Evolutionary conservation across 2,113 vertebrate genomes (phyloP).

Genomic region (Grammomys surdaster): DNA sequence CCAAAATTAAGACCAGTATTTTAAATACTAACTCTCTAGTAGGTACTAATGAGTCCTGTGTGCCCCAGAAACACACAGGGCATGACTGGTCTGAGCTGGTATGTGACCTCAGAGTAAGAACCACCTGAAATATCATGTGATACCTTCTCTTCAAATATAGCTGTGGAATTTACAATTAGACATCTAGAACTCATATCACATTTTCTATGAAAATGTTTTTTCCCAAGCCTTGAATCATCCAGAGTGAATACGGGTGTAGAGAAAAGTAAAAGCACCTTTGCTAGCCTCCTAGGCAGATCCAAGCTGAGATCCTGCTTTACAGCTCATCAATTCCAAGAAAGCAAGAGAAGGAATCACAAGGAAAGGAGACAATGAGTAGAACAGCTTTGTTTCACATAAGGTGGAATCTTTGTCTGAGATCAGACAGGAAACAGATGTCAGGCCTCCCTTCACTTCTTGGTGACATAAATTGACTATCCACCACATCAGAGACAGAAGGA

Average conservation of each 20-base stretch:
- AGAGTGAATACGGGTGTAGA: not conserved
- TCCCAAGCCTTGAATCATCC: not conserved
- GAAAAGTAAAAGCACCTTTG: not conserved
- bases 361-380: not conserved
- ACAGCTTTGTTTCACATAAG: not conserved
- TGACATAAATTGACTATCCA: not conserved
- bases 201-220: not conserved
- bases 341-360: not conserved
- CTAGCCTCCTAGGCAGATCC: not conserved
- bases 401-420: not conserved
- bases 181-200: not conserved
- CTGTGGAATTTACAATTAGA: not conserved
- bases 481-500: not conserved
- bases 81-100: not conserved
- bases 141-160: not conserved
- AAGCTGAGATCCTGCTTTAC: not conserved
- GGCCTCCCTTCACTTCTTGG: not conserved
- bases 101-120: not conserved
- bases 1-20: not conserved
- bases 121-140: not conserved
- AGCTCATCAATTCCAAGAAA: not conserved
- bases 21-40: not conserved
- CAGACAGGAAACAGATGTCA: not conserved
- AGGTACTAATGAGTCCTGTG: too few relatives aligned
- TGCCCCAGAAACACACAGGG: too few relatives aligned